These are phyloP conservation scores for Lepidurus packardi DNA, from an alignment of 1,140 invertebrate species.

Conservation along the genomic window DNA sequence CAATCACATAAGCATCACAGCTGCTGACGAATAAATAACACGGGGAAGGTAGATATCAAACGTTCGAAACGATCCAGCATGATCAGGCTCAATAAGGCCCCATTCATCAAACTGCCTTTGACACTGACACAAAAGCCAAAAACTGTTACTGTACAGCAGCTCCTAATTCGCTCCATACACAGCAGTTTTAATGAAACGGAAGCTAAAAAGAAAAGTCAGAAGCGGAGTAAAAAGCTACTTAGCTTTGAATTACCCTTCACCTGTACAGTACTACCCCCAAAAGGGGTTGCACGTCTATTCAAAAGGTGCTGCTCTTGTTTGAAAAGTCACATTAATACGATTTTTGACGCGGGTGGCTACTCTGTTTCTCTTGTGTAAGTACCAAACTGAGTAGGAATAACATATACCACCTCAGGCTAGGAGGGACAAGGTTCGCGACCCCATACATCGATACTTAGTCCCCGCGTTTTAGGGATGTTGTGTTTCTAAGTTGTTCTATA, in stretches of 20 bases:
- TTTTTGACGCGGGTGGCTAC: conserved; percentile 9
- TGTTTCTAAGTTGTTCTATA: background rate
- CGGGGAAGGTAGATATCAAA: conserved; percentile 2
- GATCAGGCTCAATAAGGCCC: background rate
- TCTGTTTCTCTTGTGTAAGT: background rate
- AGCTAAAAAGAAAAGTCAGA: too few relatives aligned
- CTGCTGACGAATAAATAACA: background rate
- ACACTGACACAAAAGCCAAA: background rate
- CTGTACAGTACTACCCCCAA: background rate
- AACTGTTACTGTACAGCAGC: too few relatives aligned
- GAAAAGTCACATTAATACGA: background rate
- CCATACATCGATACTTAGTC: background rate
- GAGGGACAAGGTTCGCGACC: background rate
- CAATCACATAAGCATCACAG: conserved; percentile 15
- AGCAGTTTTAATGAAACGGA: too few relatives aligned
- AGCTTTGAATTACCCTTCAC: background rate
- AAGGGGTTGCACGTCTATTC: background rate
- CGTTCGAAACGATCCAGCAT: background rate
- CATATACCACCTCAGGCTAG: too few relatives aligned
- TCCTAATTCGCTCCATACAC: too few relatives aligned
- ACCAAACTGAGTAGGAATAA: background rate
- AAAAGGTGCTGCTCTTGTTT: background rate
- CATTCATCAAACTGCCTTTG: background rate
- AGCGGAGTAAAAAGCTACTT: too few relatives aligned
- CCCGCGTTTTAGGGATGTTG: background rate